These are phyloP conservation scores for Tillus elongatus DNA, from an alignment of 2,888 invertebrate species.

Conservation along the genomic window DNA sequence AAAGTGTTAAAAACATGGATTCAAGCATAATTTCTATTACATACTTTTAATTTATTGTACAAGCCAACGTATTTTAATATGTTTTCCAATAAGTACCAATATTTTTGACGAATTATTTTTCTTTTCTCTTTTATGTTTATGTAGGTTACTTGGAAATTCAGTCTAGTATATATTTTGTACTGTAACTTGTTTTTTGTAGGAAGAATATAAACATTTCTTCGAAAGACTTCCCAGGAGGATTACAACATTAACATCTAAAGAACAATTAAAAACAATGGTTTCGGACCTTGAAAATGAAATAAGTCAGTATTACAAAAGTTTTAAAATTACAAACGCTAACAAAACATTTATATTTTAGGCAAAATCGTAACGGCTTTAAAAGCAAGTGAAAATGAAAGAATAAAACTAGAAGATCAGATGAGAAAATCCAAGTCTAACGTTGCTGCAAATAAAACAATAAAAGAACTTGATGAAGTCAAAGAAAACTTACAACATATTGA, in stretches of 20 bases:
- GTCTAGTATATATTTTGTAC: not conserved
- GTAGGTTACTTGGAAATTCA: too few species aligned
- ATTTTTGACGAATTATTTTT: too few species aligned
- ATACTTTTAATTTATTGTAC: constrained; percentile 1
- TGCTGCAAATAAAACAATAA: constrained; percentile 34
- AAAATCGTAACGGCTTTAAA: constrained; percentile 54
- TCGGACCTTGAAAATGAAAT: constrained; percentile 83
- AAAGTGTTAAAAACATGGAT: too few species aligned
- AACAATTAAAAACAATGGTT: constrained; percentile 73
- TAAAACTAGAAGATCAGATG: constrained; percentile 44
- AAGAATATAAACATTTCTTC: constrained; percentile 57
- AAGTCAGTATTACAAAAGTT: constrained; percentile 40
- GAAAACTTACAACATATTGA: constrained; percentile 45
- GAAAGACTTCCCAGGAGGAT: constrained; percentile 66
- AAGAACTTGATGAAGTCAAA: constrained; percentile 46
- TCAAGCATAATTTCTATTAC: too few species aligned
- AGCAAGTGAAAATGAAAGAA: constrained; percentile 47
- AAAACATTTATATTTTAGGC: too few species aligned
- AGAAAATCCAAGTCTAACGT: constrained; percentile 24
- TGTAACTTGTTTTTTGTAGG: constrained; percentile 33
- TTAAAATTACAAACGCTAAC: constrained; percentile 6
- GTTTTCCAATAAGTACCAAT: too few species aligned
- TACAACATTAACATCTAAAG: constrained; percentile 61
- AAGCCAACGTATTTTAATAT: too few species aligned
- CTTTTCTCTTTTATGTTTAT: too few species aligned